Evolutionary conservation across 2,888 invertebrate genomes (phyloP).

Genomic region (Synanthedon tipuliformis): DNA sequence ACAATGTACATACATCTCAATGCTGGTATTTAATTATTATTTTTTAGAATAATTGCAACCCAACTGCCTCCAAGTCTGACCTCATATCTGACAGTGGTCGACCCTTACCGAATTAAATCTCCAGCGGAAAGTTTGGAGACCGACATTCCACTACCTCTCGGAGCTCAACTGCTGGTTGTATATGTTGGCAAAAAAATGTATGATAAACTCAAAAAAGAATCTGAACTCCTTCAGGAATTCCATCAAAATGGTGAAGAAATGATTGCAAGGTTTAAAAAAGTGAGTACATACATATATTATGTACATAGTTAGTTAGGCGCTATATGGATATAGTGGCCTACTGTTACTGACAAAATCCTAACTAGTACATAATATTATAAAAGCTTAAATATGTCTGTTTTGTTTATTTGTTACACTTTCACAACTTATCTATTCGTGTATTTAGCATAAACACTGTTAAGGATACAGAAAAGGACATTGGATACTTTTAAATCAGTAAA

Average conservation of each 20-base stretch:
- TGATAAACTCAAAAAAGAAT: slow-evolving; percentile 50
- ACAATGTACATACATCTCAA: background rate
- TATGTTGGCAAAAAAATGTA: slow-evolving; percentile 77
- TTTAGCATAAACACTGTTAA: too few species aligned
- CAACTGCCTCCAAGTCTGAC: slow-evolving; percentile 81
- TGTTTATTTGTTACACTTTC: too few species aligned
- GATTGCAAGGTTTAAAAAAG: slow-evolving; percentile 55
- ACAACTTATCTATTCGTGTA: too few species aligned
- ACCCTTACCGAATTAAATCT: slow-evolving; percentile 85
- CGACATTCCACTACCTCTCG: slow-evolving; percentile 81
- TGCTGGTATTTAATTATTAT: background rate
- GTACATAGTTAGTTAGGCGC: too few species aligned
- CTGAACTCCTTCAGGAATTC: slow-evolving; percentile 44
- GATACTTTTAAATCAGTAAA: too few species aligned
- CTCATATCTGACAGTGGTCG: slow-evolving; percentile 83
- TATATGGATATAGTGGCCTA: too few species aligned
- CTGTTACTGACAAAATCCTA: too few species aligned
- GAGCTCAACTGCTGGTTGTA: slow-evolving; percentile 83
- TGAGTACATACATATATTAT: slow-evolving; percentile 11
- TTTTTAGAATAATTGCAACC: slow-evolving; percentile 80
- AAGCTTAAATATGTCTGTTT: too few species aligned
- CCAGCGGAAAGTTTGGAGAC: slow-evolving; percentile 77
- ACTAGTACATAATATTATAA: too few species aligned
- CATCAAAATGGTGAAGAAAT: slow-evolving; percentile 52
- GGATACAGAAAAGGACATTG: too few species aligned